Conservation (phyloP, 1,140 invertebrate genomes). For the Papilio polytes region DNA sequence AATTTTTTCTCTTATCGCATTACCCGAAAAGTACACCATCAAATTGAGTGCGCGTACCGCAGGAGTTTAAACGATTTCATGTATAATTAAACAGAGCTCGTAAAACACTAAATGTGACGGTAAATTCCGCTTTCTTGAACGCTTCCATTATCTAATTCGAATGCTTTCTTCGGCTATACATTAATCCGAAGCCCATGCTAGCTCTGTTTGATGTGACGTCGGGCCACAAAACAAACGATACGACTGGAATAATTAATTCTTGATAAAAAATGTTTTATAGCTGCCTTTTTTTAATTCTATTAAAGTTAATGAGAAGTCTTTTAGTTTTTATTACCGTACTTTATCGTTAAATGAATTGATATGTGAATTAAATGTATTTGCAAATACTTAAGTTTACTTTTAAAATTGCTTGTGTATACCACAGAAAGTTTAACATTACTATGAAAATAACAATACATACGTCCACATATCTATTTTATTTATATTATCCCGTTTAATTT, state of each 20-base stretch:
- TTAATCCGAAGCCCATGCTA: constrained; percentile 56
- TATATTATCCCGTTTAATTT: not conserved
- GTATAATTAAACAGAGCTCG: constrained; percentile 38
- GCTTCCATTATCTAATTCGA: constrained; percentile 59
- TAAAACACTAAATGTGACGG: constrained; percentile 31
- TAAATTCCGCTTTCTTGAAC: constrained; percentile 40
- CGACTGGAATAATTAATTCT: not conserved
- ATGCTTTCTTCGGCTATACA: constrained; percentile 54
- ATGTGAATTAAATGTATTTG: too few species aligned
- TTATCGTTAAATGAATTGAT: too few species aligned
- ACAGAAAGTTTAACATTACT: too few species aligned
- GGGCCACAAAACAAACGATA: constrained; percentile 43
- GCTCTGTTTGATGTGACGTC: constrained; percentile 43
- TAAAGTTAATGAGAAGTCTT: constrained; percentile 29
- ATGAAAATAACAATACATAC: too few species aligned
- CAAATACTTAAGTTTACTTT: too few species aligned
- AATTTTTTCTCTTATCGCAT: constrained; percentile 11
- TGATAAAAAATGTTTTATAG: not conserved
- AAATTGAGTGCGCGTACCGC: constrained; percentile 35
- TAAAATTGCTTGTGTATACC: too few species aligned
- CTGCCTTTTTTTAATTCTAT: not conserved
- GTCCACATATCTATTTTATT: too few species aligned
- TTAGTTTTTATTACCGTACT: too few species aligned
- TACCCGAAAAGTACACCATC: constrained; percentile 19
- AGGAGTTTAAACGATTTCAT: constrained; percentile 37